Evolutionary conservation across 2,888 invertebrate species (phyloP).

Genomic region (Thereva unica): DNA sequence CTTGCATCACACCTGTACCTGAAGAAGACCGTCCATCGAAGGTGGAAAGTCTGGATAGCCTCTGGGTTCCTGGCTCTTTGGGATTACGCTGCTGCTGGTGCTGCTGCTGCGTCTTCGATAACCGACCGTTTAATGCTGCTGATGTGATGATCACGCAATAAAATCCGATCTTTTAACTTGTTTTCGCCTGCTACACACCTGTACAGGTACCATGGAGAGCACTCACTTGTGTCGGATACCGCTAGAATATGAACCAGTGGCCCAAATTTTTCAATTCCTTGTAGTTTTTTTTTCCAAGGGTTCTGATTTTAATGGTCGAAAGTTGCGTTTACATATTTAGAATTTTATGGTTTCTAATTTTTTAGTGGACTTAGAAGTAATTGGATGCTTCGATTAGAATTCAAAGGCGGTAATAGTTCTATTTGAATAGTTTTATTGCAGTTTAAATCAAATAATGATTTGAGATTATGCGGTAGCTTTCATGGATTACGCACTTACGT

Average conservation of each 20-base stretch:
- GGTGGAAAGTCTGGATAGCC: neutral
- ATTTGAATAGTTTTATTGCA: no score
- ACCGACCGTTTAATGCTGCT: slow-evolving; percentile 13
- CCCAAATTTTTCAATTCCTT: slow-evolving; percentile 38
- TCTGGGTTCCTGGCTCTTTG: neutral
- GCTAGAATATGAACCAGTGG: slow-evolving; percentile 41
- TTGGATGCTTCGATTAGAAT: no score
- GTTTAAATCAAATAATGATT: no score
- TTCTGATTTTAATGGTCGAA: no score
- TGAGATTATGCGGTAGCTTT: no score
- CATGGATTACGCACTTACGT: no score
- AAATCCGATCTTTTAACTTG: slow-evolving; percentile 24
- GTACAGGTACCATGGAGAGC: slow-evolving; percentile 31
- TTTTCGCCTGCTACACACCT: slow-evolving; percentile 32
- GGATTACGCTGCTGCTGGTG: no score
- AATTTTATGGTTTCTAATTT: no score
- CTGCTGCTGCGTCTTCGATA: slow-evolving; percentile 4
- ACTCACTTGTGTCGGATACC: slow-evolving; percentile 36
- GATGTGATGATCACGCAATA: slow-evolving; percentile 27
- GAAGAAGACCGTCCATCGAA: neutral
- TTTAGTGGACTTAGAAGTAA: no score
- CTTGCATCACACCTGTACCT: slow-evolving; percentile 10
- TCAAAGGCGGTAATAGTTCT: no score
- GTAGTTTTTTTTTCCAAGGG: no score
- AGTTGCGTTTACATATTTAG: no score